These are phyloP conservation scores for Dynastes hyllus DNA, from an alignment of 2,888 invertebrate species.

Conservation along the genomic window DNA sequence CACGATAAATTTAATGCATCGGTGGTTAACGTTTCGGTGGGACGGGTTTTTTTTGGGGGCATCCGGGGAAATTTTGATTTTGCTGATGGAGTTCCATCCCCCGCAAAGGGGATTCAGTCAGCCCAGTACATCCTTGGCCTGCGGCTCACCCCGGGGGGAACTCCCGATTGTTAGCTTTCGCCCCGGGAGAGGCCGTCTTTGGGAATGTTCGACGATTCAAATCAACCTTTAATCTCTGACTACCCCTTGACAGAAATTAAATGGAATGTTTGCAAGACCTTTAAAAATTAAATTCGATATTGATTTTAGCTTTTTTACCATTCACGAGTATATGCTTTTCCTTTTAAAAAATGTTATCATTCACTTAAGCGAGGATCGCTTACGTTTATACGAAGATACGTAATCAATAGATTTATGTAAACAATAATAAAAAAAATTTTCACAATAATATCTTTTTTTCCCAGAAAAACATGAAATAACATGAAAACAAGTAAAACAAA, in stretches of 20 bases:
- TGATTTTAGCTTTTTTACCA: constrained; percentile 11
- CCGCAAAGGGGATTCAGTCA: constrained; percentile 39
- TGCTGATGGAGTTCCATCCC: constrained; percentile 35
- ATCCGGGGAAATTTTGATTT: constrained; percentile 34
- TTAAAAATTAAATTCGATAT: constrained; percentile 44
- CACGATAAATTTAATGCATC: constrained; percentile 42
- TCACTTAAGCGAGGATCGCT: background rate
- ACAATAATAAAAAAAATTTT: no score
- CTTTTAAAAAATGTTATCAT: background rate
- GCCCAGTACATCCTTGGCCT: constrained; percentile 22
- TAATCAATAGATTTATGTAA: background rate
- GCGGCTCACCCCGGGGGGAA: constrained; percentile 50
- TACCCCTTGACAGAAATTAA: constrained; percentile 44
- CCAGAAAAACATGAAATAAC: no score
- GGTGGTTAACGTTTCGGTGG: no score
- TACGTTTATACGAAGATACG: background rate
- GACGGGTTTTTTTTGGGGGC: constrained; percentile 27
- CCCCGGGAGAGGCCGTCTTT: constrained; percentile 43
- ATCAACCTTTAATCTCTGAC: constrained; percentile 48
- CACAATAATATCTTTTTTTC: no score
- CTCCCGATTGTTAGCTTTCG: constrained; percentile 60
- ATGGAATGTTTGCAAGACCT: constrained; percentile 45
- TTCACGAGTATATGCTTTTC: background rate
- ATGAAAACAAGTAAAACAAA: no score
- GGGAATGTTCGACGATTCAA: constrained; percentile 48